Base-by-base conservation (phyloP, 2,888 invertebrate species). In the Hyalella azteca region DNA sequence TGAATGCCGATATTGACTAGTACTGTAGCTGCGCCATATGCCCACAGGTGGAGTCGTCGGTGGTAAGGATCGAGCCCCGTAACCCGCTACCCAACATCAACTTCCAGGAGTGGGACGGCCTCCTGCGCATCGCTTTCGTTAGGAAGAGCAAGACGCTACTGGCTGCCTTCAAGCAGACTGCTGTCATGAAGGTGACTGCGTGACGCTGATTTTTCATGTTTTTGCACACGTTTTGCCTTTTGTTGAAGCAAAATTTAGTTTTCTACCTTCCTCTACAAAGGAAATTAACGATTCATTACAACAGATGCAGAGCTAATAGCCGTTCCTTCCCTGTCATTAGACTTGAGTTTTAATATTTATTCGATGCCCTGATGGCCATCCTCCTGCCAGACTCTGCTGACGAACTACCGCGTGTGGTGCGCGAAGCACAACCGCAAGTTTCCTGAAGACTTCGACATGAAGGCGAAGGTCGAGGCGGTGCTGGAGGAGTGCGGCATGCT, bases 61-160 rank as follows among this genome's bases (percentile, higher is more conserved):
- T 99, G 2, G 97, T 99, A 0, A 91, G 99, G 86, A 93, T 99
- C 87, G 98, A 99, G 87, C 99, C 99, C 0, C 92, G 94, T 87
- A 97, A 97, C 89, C 99, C 99, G 32, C 96, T 98, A 48, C 98
- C 98, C 9, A 93, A 95, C 0, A 94, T 99, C 13, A 95, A 96
- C 88, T 98, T 95, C 88, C 92, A 94, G 86, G 98, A 99, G 90
- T 99, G 98, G 99, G 99, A 99, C 90, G 98, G 98, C 11, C 89
- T 99, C 48, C 94, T 98, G 0, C 91, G 98, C 86, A 95, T 99
- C 86, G 95, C 94, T 41, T 99, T 99, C 89, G 92, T 94, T 0
- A 91, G 98, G 81, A 99, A 99, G 89, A 99, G 99, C 88, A 99
- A 98, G 91, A 98, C 97, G 2, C 89, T 99, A 40, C 91, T 93